Conservation (phyloP, 1,140 invertebrate genomes). For the Zaprionus africanus region DNA sequence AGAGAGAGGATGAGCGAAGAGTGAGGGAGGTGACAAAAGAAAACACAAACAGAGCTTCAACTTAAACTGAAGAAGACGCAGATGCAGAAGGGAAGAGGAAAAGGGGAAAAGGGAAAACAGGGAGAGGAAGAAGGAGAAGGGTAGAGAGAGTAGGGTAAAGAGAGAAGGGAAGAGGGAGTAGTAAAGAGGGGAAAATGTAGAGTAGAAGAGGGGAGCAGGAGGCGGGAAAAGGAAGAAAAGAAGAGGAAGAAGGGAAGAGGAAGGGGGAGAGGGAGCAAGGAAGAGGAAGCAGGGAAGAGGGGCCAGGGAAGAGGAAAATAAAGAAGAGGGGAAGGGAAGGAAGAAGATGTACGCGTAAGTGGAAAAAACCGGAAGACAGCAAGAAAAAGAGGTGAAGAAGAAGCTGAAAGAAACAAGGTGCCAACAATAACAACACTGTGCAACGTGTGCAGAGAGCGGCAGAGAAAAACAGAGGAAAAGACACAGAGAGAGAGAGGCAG, state of each 20-base stretch:
- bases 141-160: no score
- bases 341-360: slow-evolving; percentile 5
- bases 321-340: neutral
- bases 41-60: neutral
- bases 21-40: neutral
- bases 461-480: neutral
- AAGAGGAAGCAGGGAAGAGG: no score
- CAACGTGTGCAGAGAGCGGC: slow-evolving; percentile 24
- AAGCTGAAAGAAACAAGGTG: slow-evolving; percentile 26
- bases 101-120: neutral
- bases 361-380: slow-evolving; percentile 47
- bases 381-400: neutral
- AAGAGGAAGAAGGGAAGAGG: no score
- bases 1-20: neutral
- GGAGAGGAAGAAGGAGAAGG: no score
- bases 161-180: neutral
- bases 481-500: neutral
- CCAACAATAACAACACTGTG: slow-evolving; percentile 41
- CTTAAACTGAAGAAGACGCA: no score
- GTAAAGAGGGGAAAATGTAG: no score
- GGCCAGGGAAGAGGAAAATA: neutral
- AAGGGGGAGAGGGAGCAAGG: no score
- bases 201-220: no score
- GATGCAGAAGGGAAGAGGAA: no score
- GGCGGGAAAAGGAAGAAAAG: neutral